These are phyloP conservation scores for Trichonephila inaurata DNA, from an alignment of 1,140 invertebrate genomes.

Conservation along the genomic window DNA sequence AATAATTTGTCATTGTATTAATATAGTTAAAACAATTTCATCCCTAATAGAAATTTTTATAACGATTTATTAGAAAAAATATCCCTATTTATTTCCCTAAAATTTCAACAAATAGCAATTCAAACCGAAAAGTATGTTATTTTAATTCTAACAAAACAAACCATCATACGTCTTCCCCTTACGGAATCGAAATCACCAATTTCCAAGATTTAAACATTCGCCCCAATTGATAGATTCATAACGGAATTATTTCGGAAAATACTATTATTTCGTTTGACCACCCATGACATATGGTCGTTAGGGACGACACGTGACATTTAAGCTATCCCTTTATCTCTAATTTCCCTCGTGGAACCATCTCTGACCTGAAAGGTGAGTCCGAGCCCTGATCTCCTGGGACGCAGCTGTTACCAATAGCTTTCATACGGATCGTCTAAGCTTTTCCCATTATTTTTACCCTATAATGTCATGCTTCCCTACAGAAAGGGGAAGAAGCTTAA, in stretches of 20 bases:
- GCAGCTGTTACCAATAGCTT: slow-evolving; percentile 38
- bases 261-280: slow-evolving; percentile 25
- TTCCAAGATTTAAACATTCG: not conserved
- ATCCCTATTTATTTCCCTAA: not conserved
- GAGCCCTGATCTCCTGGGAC: slow-evolving; percentile 11
- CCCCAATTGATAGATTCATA: not conserved
- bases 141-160: not conserved
- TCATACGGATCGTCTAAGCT: not conserved
- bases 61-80: too few species aligned
- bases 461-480: not conserved
- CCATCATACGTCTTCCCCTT: not conserved
- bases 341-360: slow-evolving; percentile 31
- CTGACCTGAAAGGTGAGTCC: slow-evolving; percentile 46
- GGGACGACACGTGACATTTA: slow-evolving; percentile 38
- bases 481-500: not conserved
- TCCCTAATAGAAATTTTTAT: too few species aligned
- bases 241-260: not conserved
- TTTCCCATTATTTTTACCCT: slow-evolving; percentile 29
- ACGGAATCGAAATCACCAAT: not conserved
- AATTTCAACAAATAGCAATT: not conserved
- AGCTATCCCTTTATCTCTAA: slow-evolving; percentile 39
- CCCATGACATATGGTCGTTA: slow-evolving; percentile 40
- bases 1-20: too few species aligned
- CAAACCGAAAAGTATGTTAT: too few species aligned
- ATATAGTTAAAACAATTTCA: too few species aligned